Evolutionary conservation across 1,140 invertebrate genomes (phyloP).

Genomic region (Trichonephila clavata): DNA sequence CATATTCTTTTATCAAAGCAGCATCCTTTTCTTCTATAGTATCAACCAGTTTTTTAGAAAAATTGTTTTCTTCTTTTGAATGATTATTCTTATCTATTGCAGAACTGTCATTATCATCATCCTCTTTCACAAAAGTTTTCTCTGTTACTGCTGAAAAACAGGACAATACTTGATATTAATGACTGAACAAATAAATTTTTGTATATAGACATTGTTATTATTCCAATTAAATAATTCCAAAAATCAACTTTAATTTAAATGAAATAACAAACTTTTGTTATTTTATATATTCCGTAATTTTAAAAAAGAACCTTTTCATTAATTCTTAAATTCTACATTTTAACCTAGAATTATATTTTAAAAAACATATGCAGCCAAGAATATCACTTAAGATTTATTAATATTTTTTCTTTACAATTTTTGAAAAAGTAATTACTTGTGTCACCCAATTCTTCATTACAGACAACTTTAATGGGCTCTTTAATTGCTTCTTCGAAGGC

Average conservation of each 20-base stretch:
- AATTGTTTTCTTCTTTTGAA: slow-evolving; percentile 60
- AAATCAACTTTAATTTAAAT: too few relatives aligned
- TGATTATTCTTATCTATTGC: slow-evolving; percentile 15
- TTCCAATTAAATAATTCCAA: too few relatives aligned
- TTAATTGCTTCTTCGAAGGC: slow-evolving; percentile 39
- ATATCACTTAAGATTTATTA: too few relatives aligned
- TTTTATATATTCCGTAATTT: too few relatives aligned
- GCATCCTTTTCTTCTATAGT: slow-evolving; percentile 11
- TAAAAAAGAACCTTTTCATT: too few relatives aligned
- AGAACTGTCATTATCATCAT: neutral
- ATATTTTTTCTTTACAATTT: neutral
- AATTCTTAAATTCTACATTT: too few relatives aligned
- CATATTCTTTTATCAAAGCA: slow-evolving; percentile 30
- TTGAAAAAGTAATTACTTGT: slow-evolving; percentile 30
- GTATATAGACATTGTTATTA: too few relatives aligned
- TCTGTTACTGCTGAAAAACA: slow-evolving; percentile 51
- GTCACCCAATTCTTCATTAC: slow-evolving; percentile 54
- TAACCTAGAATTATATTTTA: too few relatives aligned
- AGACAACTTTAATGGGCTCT: slow-evolving; percentile 32
- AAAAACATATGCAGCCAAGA: too few relatives aligned
- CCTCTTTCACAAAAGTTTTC: slow-evolving; percentile 57
- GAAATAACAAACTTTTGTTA: too few relatives aligned
- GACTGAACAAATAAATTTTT: neutral
- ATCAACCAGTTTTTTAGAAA: slow-evolving; percentile 56
- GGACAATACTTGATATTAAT: neutral